Base-by-base conservation (phyloP, 1,140 invertebrate genomes). In the Drosophila micromelanica region DNA sequence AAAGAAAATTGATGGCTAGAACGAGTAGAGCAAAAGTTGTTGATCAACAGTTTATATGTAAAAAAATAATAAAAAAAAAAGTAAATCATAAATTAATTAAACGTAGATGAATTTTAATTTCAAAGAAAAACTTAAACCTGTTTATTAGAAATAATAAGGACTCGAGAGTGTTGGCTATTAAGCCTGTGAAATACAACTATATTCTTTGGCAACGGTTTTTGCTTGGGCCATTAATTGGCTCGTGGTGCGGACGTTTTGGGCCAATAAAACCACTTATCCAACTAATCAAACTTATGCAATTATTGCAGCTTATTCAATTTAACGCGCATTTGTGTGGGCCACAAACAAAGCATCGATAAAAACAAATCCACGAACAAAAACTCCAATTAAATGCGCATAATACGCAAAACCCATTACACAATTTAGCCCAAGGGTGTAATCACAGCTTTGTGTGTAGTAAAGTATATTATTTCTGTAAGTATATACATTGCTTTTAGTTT, bases 211-310 rank as follows among this genome's bases (percentile, higher is more conserved):
- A 13, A 5, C 3, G n/a, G 5, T n/a, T n/a, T n/a, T 12, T 27
- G 35, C 38, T 23, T n/a, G n/a, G 35, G 57, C 43, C 9, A 43
- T 46, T 17, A 20, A 40, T 46, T 17, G 13, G 15, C 23, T 57
- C 30, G 38, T 12, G 38, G 56, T 15, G 49, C 17, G 51, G 8
- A 59, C 32, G 30, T 48, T 54, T 48, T 74, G 76, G 59, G 68
- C 71, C 79, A 79, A 85, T 85, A 51, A 85, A 73, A 48, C 54
- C 56, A 63, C 64, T 76, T 65, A 72, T 37, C 45, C 52, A 87
- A 86, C 80, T 86, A 80, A 86, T 86, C 78, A 80, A 85, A 77
- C 73, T 80, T 85, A 68, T 80, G 81, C 81, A 85, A 85, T 86
- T 86, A 85, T 77, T 71, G 81, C 46, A 73, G 80, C 62, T 64